phyloP scores from a whole-genome alignment of 2,888 invertebrate species.

The Drosophila borborema region DNA sequence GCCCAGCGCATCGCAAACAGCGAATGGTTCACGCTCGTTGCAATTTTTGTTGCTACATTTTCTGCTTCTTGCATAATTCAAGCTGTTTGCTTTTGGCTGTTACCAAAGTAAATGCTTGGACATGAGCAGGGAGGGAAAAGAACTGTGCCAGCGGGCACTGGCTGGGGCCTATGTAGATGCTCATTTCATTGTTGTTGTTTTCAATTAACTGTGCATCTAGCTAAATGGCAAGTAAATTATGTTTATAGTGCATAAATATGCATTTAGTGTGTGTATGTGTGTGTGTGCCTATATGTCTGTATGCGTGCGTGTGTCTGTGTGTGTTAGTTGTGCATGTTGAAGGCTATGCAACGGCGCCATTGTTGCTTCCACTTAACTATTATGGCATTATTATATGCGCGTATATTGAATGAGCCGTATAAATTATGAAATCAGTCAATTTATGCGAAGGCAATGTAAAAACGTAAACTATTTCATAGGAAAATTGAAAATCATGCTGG shows the following conservation, averaged over 20 bases:
- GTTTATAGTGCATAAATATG: constrained; percentile 72
- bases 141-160: background rate
- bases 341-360: background rate
- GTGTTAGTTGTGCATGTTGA: background rate
- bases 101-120: constrained; percentile 8
- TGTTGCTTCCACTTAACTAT: constrained; percentile 5
- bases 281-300: background rate
- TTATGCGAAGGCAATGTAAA: background rate
- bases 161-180: background rate
- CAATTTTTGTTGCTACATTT: constrained; percentile 66
- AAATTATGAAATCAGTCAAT: constrained; percentile 16
- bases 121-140: background rate
- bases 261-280: constrained; percentile 34
- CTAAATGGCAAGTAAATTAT: constrained; percentile 74
- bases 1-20: constrained; percentile 3
- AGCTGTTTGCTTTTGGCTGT: constrained; percentile 55
- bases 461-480: background rate
- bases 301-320: constrained; percentile 5
- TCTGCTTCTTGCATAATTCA: constrained; percentile 69
- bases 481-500: background rate
- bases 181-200: constrained; percentile 61
- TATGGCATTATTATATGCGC: constrained; percentile 7
- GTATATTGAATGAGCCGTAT: constrained; percentile 1
- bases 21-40: constrained; percentile 55
- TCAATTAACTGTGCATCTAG: constrained; percentile 72